Evolutionary conservation across 1,140 invertebrate genomes (phyloP), one percentile per base, ranked within the genome.

Genomic region (Diabrotica virgifera): DNA sequence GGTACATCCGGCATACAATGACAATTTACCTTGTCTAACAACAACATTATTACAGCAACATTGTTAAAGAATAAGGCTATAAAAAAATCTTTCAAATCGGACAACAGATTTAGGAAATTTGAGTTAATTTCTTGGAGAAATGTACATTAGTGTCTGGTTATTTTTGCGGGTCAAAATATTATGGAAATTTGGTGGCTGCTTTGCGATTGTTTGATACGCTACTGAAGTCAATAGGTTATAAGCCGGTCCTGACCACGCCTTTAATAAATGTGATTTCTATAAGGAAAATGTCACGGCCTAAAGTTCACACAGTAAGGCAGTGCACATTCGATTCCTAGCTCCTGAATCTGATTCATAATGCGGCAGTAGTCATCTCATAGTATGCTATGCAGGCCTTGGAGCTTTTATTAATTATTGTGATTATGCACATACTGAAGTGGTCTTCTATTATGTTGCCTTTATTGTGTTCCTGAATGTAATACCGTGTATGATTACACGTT

Each of bases 361-460:
- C 56, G 36, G 56, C 13, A 36, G 56, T 36, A 58, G 56, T 40
- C 56, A 58, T 58, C 24, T 46, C 40, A 46, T 46, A 10, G 40
- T 46, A 38, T 58, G 36, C 13, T 58, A 36, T 58, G 37, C 56
- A 58, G 56, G 36, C 56, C 56, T 58, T 58, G 56, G 36, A 13
- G 56, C 37, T 58, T 36, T 37, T 35, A 54, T 38, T 58, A 40
- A 58, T 58, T 58, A 58, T 58, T 58, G 36, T 58, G 36, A 58
- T 58, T 58, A 58, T 58, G 56, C 37, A 58, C 36, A 58, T 58
- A 58, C 36, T 58, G 56, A 36, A 38, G 56, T 58, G 35, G 56
- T 58, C 56, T 58, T 58, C 56, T 58, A 58, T 58, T 58, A 58
- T 38, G 36, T 14, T 58, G 56, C 56, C 36, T 58, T 58, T 58